A percentile compares a stretch with the other conserved stretches of the same genome.
These are phyloP conservation scores for Psococerastis gibbosa DNA, from an alignment of 2,888 invertebrate species.

Conservation along the genomic window DNA sequence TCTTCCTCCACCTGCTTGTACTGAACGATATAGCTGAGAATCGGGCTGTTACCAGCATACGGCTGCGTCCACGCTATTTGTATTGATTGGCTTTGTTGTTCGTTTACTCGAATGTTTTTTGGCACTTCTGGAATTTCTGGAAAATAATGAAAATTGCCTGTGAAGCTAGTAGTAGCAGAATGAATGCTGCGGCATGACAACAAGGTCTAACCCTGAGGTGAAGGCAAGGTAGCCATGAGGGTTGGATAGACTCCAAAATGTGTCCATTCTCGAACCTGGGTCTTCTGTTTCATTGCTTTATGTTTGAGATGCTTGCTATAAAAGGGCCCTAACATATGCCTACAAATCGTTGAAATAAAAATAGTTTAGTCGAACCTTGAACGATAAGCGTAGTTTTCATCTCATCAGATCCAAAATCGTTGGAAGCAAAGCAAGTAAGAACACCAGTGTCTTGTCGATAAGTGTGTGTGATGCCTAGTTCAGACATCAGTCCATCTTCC, in stretches of 20 bases:
- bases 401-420: conserved; percentile 77
- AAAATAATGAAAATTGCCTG: conserved; percentile 14
- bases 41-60: conserved; percentile 74
- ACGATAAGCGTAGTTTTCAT: conserved; percentile 80
- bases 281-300: too few species aligned
- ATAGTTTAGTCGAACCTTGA: conserved; percentile 39
- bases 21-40: conserved; percentile 74
- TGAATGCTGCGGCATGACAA: too few species aligned
- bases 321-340: too few species aligned
- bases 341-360: too few species aligned
- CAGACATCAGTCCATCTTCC: conserved; percentile 66
- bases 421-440: conserved; percentile 72
- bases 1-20: conserved; percentile 35
- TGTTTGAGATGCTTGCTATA: too few species aligned
- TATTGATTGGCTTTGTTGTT: conserved; percentile 65
- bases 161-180: too few species aligned
- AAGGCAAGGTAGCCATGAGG: not conserved
- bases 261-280: too few species aligned
- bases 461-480: conserved; percentile 65
- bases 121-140: conserved; percentile 76
- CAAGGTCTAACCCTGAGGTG: not conserved
- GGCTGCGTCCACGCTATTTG: conserved; percentile 80
- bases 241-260: too few species aligned
- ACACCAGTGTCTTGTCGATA: conserved; percentile 77
- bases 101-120: conserved; percentile 63